Percentiles rank a stretch among this genome's conserved stretches.
Evolutionary conservation across 2,888 invertebrate species (phyloP).

Genomic region (Fissipunctia ypsillon): DNA sequence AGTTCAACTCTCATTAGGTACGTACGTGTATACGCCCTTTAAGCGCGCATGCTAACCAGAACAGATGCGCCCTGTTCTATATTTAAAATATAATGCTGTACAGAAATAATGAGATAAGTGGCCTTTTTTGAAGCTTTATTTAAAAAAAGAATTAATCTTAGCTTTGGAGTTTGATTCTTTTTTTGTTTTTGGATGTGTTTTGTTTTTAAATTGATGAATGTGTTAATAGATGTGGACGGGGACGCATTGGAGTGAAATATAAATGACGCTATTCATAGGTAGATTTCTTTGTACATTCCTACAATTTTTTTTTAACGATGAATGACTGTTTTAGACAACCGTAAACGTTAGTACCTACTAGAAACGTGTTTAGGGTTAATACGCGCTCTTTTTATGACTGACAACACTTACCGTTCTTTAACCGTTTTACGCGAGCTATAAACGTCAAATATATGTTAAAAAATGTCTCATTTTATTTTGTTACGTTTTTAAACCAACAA

Average conservation of each 20-base stretch:
- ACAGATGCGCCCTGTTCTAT: constrained; percentile 67
- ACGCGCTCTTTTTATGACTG: constrained; percentile 20
- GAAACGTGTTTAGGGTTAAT: constrained; percentile 8
- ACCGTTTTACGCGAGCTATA: constrained; percentile 27
- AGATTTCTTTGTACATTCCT: not conserved
- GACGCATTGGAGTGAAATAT: constrained; percentile 35
- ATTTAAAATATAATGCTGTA: constrained; percentile 62
- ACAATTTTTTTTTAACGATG: not conserved
- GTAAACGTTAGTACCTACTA: constrained; percentile 1
- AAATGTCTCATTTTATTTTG: constrained; percentile 17
- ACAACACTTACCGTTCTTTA: constrained; percentile 3
- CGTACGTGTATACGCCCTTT: constrained; percentile 62
- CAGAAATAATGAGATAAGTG: constrained; percentile 66
- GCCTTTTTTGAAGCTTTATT: constrained; percentile 55
- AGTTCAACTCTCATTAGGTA: constrained; percentile 83
- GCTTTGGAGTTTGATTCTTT: constrained; percentile 33
- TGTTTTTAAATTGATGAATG: constrained; percentile 60
- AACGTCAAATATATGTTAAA: constrained; percentile 13
- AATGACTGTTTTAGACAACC: not conserved
- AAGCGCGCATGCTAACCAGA: constrained; percentile 60
- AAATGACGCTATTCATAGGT: constrained; percentile 22
- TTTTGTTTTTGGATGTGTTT: constrained; percentile 48
- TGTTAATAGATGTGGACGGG: constrained; percentile 63
- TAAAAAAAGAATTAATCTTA: constrained; percentile 60
- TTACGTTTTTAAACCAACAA: constrained; percentile 9